Evolutionary conservation across 2,113 vertebrate genomes (phyloP), one percentile per base, ranked within the genome.

Genomic region (Carollia perspicillata): DNA sequence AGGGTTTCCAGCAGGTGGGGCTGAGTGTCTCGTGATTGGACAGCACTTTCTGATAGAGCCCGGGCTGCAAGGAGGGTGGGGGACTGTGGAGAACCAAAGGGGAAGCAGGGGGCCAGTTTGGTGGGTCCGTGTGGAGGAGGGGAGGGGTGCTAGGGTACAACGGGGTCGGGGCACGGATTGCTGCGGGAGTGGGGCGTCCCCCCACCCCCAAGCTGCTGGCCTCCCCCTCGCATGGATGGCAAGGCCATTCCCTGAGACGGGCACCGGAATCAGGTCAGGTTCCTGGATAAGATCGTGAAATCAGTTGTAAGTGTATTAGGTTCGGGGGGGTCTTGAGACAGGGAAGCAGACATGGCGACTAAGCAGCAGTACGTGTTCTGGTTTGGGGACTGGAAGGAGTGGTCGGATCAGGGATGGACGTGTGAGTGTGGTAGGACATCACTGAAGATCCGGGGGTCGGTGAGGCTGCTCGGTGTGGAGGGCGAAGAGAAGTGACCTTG

Each of bases 221-320:
- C 26, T 81, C 58, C 35, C n/a, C 49, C 42, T 13, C 12, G 30
- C 4, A 2, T 9, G 14, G 35, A 2, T 28, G 10, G 35, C 77
- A 53, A 74, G 68, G 68, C 51, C 35, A 10, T 37, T 49, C 6
- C 77, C 51, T 37, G 65, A 80, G 81, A 42, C 20, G 77, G 30
- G 37, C 37, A 1, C 44, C 65, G 33, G 60, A 33, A 18, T 44
- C 8, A 16, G 69, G 22, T 53, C 44, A 49, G 42, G 20, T 28
- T 44, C n/a, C 0, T 1, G 5, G 49, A 14, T 10, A 22, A 42
- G 53, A 12, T 26, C 4, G 0, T 4, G 6, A 26, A 13, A 3
- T 60, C 42, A 6, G 6, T 23, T 35, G 47, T 16, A 20, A 40
- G 33, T 17, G 17, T 33, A 22, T 33, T 12, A 66, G n/a, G 14